Evolutionary conservation across 1,140 invertebrate species (phyloP).

Genomic region (Reticulitermes speratus): DNA sequence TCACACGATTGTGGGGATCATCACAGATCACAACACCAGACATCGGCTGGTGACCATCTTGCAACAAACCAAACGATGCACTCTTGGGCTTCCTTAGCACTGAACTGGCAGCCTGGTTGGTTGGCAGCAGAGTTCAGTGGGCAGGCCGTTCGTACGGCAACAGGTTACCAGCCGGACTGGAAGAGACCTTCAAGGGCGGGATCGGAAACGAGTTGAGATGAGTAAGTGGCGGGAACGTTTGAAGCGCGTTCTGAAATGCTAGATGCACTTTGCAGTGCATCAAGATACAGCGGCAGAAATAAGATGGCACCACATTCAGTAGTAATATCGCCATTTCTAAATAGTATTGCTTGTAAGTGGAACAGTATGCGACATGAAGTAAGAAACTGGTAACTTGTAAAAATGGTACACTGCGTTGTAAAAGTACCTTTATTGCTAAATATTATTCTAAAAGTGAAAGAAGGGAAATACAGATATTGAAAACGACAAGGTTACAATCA

Average conservation of each 20-base stretch:
- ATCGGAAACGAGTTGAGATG: not conserved
- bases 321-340: no score
- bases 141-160: not conserved
- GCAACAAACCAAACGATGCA: not conserved
- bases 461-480: no score
- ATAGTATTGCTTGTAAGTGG: no score
- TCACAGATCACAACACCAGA: not conserved
- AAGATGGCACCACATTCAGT: no score
- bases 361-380: no score
- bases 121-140: not conserved
- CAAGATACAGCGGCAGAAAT: no score
- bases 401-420: no score
- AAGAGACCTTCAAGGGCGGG: not conserved
- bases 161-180: not conserved
- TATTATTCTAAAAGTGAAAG: no score
- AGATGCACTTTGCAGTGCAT: no score
- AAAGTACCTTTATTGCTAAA: no score
- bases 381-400: no score
- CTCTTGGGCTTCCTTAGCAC: not conserved
- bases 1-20: not conserved
- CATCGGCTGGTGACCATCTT: not conserved
- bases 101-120: constrained; percentile 1
- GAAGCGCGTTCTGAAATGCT: not conserved
- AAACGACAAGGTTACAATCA: no score
- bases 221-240: not conserved